Conservation (phyloP, 2,113 vertebrate genomes). For the Esox niger region DNA sequence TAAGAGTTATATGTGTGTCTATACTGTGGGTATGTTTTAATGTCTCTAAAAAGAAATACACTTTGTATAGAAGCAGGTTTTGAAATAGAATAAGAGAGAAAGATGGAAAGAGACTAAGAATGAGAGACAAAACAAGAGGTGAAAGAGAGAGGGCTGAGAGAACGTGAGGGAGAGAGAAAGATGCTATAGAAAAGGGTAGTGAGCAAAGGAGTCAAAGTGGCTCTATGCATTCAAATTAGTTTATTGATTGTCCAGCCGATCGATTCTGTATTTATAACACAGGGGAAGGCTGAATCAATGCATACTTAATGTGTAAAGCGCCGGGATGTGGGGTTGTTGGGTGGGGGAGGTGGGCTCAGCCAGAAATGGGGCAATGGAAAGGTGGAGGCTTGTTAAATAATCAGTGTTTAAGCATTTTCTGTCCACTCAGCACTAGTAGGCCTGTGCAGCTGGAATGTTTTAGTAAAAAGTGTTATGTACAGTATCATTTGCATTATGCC, state of each 20-base stretch:
- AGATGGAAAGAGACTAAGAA: constrained; percentile 26
- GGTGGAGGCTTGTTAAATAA: constrained; percentile 60
- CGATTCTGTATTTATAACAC: constrained; percentile 82
- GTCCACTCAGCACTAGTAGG: constrained; percentile 64
- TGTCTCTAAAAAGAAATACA: not conserved
- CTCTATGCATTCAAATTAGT: constrained; percentile 89
- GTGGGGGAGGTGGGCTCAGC: constrained; percentile 26
- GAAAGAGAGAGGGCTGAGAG: constrained; percentile 48
- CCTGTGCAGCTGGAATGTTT: constrained; percentile 50
- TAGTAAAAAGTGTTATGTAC: constrained; percentile 34
- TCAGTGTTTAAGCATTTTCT: constrained; percentile 59
- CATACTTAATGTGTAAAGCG: constrained; percentile 74
- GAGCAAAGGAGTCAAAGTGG: constrained; percentile 79
- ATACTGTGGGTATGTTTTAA: not conserved
- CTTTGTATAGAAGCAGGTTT: too few relatives aligned
- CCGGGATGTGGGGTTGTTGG: constrained; percentile 57
- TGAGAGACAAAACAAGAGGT: constrained; percentile 42
- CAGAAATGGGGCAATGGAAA: constrained; percentile 15
- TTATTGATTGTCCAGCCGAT: constrained; percentile 72
- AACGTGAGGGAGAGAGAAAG: constrained; percentile 40
- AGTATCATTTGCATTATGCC: constrained; percentile 52
- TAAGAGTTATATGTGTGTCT: constrained; percentile 1
- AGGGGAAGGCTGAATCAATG: constrained; percentile 74
- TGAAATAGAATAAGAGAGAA: not conserved
- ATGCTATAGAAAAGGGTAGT: constrained; percentile 79